Conservation (phyloP, 2,888 invertebrate genomes). For the Aphidius colemani region DNA sequence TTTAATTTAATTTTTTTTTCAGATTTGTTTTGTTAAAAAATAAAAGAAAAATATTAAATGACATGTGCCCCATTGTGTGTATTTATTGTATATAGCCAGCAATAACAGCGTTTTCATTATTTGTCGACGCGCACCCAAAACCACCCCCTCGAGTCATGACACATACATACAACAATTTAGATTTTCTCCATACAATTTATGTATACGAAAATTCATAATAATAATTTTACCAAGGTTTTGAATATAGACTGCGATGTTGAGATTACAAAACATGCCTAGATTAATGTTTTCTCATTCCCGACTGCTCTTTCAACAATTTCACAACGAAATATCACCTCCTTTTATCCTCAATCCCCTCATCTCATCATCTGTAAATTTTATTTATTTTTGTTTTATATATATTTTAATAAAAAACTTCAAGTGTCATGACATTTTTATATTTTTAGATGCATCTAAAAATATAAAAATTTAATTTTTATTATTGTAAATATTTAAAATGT, state of each 20-base stretch:
- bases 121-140: slow-evolving; percentile 31
- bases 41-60: slow-evolving; percentile 21
- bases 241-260: slow-evolving; percentile 38
- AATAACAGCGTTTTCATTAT: slow-evolving; percentile 59
- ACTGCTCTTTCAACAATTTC: slow-evolving; percentile 34
- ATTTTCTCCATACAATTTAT: slow-evolving; percentile 15
- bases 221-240: not conserved
- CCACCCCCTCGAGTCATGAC: not conserved
- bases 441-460: no score
- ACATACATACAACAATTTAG: slow-evolving; percentile 13
- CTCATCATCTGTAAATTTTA: not conserved
- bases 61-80: slow-evolving; percentile 48
- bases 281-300: slow-evolving; percentile 59
- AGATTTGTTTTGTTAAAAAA: not conserved
- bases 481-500: no score
- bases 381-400: no score
- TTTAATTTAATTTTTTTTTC: no score
- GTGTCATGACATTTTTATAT: no score
- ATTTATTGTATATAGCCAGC: slow-evolving; percentile 51
- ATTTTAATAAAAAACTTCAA: no score
- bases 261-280: slow-evolving; percentile 60
- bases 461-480: no score
- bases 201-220: slow-evolving; percentile 16
- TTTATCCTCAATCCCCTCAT: slow-evolving; percentile 4
- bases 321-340: slow-evolving; percentile 26